Evolutionary conservation across 2,888 invertebrate species (phyloP).

Genomic region (Toxonevra muliebris): DNA sequence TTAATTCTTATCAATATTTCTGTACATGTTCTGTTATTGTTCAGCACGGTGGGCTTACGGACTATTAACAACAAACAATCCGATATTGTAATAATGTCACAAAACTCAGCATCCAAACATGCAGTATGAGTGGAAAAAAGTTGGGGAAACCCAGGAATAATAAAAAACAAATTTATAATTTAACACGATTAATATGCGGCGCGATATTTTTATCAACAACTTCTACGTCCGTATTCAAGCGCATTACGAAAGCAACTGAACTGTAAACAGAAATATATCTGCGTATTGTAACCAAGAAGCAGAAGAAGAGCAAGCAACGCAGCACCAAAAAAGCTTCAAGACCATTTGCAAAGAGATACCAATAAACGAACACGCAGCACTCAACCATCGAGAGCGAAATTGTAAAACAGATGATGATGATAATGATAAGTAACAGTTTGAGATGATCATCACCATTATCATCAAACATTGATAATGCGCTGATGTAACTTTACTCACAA

Average conservation of each 20-base stretch:
- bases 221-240: slow-evolving; percentile 21
- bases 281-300: background rate
- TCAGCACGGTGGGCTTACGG: too few species aligned
- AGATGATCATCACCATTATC: too few species aligned
- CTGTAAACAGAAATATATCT: slow-evolving; percentile 16
- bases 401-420: background rate
- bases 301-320: background rate
- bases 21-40: too few species aligned
- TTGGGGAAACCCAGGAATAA: too few species aligned
- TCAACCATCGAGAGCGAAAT: background rate
- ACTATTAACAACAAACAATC: background rate
- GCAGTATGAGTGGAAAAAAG: background rate
- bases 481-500: slow-evolving; percentile 13
- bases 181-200: too few species aligned
- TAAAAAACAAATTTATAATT: too few species aligned
- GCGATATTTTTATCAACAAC: too few species aligned
- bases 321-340: background rate
- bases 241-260: slow-evolving; percentile 23
- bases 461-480: background rate
- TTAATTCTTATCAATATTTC: too few species aligned
- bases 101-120: background rate
- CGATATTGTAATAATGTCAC: background rate
- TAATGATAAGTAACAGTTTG: too few species aligned
- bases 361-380: too few species aligned
- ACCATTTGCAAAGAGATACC: background rate